Conservation (phyloP, 2,797 vertebrate species). For the Myiotriccus ornatus region DNA sequence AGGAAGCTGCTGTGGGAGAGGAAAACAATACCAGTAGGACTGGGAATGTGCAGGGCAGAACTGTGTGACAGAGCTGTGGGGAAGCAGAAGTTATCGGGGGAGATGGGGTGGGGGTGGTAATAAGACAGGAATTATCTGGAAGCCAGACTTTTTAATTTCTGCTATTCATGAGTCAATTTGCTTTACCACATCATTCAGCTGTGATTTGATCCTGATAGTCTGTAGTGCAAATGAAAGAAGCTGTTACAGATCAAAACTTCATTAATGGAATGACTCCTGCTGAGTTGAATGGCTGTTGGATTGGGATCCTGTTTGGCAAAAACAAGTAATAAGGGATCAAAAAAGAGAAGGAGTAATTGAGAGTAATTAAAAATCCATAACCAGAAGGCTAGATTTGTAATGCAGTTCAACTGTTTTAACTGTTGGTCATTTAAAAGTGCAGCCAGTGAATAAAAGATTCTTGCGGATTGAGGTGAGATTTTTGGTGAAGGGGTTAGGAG, state of each 20-base stretch:
- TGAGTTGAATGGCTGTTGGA: neutral
- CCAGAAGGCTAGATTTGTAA: neutral
- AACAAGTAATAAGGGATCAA: conserved; percentile 12
- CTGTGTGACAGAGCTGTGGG: neutral
- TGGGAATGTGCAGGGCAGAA: neutral
- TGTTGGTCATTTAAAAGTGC: neutral
- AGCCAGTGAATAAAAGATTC: neutral
- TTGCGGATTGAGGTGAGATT: neutral
- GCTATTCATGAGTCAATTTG: neutral
- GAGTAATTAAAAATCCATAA: conserved; percentile 36
- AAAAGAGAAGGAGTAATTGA: neutral
- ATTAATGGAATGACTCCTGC: neutral
- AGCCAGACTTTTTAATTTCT: neutral
- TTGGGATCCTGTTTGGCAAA: neutral
- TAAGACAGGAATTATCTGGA: neutral
- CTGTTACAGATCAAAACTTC: conserved; percentile 28
- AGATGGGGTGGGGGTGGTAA: neutral
- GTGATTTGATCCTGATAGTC: conserved; percentile 1
- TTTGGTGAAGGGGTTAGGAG: neutral
- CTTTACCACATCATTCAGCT: neutral
- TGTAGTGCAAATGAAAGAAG: neutral
- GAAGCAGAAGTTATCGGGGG: rapidly evolving
- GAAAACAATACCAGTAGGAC: neutral
- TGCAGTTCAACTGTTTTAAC: neutral
- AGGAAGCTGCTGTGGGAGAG: neutral